Percentiles rank a stretch among this genome's conserved stretches.
Conservation (phyloP, 2,797 vertebrate species). For the Mico argentatus region DNA sequence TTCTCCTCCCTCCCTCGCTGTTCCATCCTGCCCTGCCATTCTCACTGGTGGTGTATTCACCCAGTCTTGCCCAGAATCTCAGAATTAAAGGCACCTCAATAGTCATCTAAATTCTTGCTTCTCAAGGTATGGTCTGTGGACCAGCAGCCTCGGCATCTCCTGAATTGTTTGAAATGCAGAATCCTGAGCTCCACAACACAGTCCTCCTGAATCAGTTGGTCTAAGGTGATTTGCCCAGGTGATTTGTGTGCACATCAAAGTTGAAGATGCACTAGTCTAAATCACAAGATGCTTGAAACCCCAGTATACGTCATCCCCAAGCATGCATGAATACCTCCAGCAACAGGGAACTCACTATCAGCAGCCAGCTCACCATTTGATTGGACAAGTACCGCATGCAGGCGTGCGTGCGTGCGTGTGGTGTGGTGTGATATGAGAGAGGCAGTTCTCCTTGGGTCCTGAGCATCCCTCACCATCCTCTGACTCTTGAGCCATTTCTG, state of each 20-base stretch:
- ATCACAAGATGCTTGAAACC: not conserved
- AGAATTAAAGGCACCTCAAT: not conserved
- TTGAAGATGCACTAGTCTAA: not conserved
- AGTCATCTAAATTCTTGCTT: not conserved
- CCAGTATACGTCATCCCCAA: rapidly evolving
- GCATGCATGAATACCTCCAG: rapidly evolving
- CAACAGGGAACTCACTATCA: not conserved
- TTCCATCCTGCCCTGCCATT: not conserved
- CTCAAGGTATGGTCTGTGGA: not conserved
- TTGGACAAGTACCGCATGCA: not conserved
- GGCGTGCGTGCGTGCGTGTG: not conserved
- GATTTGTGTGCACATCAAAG: rapidly evolving
- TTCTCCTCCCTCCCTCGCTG: rapidly evolving
- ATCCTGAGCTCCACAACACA: not conserved
- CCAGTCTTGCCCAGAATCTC: not conserved
- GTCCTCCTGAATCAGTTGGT: not conserved
- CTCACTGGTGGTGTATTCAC: not conserved
- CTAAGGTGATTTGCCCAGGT: not conserved
- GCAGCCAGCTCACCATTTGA: not conserved
- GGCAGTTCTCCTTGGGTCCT: rapidly evolving
- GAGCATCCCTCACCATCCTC: not conserved
- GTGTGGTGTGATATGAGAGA: not conserved
- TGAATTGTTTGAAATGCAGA: not conserved
- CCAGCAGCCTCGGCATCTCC: rapidly evolving
- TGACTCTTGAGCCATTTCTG: not conserved